Base-by-base conservation (phyloP, 2,797 vertebrate genomes). In the Toxotes lorentzi region DNA sequence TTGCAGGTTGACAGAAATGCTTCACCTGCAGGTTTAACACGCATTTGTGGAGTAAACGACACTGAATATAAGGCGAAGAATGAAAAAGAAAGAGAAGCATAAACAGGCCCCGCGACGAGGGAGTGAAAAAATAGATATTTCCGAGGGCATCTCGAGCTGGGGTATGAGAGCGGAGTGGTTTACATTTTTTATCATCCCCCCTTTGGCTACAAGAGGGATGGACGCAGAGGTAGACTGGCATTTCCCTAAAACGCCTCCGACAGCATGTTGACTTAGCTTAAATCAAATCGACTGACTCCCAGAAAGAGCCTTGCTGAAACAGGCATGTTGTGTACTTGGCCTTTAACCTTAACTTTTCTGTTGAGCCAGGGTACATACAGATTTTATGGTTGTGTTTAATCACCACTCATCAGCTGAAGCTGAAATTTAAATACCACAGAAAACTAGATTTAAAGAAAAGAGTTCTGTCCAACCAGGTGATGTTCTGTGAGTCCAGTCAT, bases 171-270 rank as follows among this genome's bases (percentile, higher is more conserved):
- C 19, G 23, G 47, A 82, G 70, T 71, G 45, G 12, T 82, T 86
- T 94, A 87, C 91, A 93, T 93, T 92, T 94, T 93, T 93, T 85
- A 93, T 93, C 56, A 81, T 62, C 45, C 53, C 66, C 79, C 89
- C 89, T 79, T 86, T 89, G 91, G 92, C 91, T 78, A 89, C 69
- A 43, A 1, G 73, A 59, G 59, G 24, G 43, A 57, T 9, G 63
- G 67, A 65, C 2, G 79, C 6, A 45, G 62, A 82, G 80, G 64
- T 38, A 83, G 84, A 84, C 73, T 87, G 88, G 79, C 88, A 65
- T 81, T 78, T 85, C 35, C 57, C 67, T 61, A 83, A 87, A 92
- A 82, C 86, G 70, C 84, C 70, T 69, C 59, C 41, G 82, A 92
- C 88, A 89, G 85, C 59, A 24, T 35, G 85, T 58, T 79, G 73